Percentiles rank a stretch among this genome's conserved stretches.
Evolutionary conservation across 2,888 invertebrate species (phyloP).

Genomic region (Brenthis hecate): DNA sequence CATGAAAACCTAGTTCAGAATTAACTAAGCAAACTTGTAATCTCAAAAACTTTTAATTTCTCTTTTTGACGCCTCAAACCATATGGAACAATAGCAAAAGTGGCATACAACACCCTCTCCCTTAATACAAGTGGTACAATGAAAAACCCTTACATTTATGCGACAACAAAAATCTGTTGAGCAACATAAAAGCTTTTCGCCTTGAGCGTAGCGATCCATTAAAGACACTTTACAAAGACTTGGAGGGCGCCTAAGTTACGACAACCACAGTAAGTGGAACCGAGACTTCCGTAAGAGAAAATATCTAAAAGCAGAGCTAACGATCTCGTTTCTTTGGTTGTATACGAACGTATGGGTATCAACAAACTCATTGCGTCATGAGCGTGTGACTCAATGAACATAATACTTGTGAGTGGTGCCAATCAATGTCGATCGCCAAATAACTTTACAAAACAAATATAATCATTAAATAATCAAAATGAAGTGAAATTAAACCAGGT

Average conservation of each 20-base stretch:
- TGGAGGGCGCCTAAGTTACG: constrained; percentile 62
- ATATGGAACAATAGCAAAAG: constrained; percentile 39
- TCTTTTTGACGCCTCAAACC: constrained; percentile 33
- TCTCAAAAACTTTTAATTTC: constrained; percentile 38
- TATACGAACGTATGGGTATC: constrained; percentile 52
- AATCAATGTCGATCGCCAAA: constrained; percentile 55
- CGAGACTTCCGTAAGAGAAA: constrained; percentile 38
- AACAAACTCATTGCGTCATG: constrained; percentile 53
- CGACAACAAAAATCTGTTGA: constrained; percentile 67
- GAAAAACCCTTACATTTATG: constrained; percentile 66
- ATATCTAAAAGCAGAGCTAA: constrained; percentile 12
- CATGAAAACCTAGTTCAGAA: constrained; percentile 1
- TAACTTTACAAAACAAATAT: constrained; percentile 37
- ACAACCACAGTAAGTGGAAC: constrained; percentile 58
- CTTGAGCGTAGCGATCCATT: constrained; percentile 67
- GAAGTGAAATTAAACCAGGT: not conserved
- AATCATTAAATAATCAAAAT: constrained; percentile 11
- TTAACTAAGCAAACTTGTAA: constrained; percentile 22
- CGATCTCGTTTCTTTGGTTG: constrained; percentile 48
- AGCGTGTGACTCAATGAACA: constrained; percentile 56
- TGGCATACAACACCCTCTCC: constrained; percentile 44
- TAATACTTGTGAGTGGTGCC: constrained; percentile 55
- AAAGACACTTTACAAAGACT: constrained; percentile 74
- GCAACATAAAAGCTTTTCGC: constrained; percentile 71
- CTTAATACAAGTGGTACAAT: constrained; percentile 50